Percentiles rank a stretch among this genome's conserved stretches.
phyloP scores from a whole-genome alignment of 2,113 vertebrate genomes.

The Bubo bubo region DNA sequence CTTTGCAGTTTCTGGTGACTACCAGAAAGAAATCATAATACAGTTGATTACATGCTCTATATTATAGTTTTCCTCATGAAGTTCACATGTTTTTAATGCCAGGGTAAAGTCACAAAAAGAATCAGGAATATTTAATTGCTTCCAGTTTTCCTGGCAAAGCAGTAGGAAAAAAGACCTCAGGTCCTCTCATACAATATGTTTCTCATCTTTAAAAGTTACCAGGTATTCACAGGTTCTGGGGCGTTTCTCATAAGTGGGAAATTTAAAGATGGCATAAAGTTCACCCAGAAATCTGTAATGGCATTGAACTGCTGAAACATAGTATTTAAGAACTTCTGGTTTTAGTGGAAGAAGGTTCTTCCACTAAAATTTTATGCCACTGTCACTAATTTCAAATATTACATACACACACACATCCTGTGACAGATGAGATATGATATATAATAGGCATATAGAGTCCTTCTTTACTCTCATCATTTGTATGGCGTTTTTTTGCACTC shows the following conservation, averaged over 20 bases:
- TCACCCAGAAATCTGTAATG: neutral
- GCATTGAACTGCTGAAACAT: neutral
- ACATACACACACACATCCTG: neutral
- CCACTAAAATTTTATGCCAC: neutral
- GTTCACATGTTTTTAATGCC: neutral
- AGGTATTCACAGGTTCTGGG: neutral
- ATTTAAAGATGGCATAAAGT: neutral
- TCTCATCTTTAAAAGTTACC: neutral
- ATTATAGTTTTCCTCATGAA: neutral
- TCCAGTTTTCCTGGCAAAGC: constrained; percentile 7
- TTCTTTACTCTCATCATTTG: neutral
- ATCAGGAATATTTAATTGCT: neutral
- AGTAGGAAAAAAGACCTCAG: neutral
- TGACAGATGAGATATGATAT: neutral
- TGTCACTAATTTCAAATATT: neutral
- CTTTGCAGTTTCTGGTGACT: neutral
- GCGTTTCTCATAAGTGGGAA: neutral
- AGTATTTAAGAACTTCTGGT: neutral
- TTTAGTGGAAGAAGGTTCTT: neutral
- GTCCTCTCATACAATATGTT: neutral
- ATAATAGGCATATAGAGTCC: neutral
- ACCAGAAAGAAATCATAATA: neutral
- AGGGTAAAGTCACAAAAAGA: neutral
- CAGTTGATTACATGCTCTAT: neutral
- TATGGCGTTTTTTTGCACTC: neutral